Evolutionary conservation across 2,888 invertebrate genomes (phyloP).

Genomic region (Entomobrya proxima): DNA sequence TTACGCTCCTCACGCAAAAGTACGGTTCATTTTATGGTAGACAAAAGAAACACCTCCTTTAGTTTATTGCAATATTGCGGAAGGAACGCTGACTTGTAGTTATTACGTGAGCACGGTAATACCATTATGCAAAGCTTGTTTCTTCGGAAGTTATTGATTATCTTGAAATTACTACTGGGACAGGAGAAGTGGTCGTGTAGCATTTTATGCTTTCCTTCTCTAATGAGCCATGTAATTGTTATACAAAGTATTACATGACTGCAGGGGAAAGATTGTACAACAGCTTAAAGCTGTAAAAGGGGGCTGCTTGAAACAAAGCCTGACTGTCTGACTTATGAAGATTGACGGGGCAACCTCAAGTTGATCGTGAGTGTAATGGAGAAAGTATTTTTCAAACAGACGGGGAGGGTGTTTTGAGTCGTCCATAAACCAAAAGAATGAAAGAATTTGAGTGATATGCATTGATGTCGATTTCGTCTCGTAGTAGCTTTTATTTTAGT

Average conservation of each 20-base stretch:
- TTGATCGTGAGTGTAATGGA: background rate
- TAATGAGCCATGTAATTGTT: conserved; percentile 57
- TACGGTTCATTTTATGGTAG: background rate
- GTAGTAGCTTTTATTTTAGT: no score
- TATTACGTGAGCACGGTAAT: conserved; percentile 5
- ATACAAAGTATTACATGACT: conserved; percentile 46
- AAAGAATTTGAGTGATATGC: no score
- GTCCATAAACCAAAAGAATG: background rate
- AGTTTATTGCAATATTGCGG: background rate
- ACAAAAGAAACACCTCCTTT: background rate
- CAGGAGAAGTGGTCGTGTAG: conserved; percentile 9
- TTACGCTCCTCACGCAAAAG: conserved; percentile 1
- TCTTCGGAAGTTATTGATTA: conserved; percentile 44
- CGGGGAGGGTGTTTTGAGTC: background rate
- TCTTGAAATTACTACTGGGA: conserved; percentile 22
- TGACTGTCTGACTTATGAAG: background rate
- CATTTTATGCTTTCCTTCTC: conserved; percentile 18
- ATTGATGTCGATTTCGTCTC: no score
- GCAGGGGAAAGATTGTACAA: background rate
- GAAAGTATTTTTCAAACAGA: background rate
- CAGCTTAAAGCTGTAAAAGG: background rate
- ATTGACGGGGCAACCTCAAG: background rate
- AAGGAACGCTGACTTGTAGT: background rate
- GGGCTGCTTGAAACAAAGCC: background rate
- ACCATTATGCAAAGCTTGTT: conserved; percentile 17